Conservation (phyloP, 2,888 invertebrate genomes). For the Oxycera nigricornis region DNA sequence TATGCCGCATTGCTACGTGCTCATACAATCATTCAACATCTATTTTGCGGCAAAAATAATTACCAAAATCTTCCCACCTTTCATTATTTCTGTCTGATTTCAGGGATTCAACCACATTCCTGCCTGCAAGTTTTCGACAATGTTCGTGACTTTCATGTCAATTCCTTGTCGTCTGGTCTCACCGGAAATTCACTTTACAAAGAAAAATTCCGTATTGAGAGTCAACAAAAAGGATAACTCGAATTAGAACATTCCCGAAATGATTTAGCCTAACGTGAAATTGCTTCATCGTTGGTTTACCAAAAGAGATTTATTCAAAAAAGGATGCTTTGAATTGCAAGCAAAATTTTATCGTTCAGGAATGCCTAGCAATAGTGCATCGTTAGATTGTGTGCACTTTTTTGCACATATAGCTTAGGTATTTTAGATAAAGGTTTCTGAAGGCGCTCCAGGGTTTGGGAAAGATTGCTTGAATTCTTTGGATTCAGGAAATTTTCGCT, state of each 20-base stretch:
- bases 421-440: too few relatives aligned
- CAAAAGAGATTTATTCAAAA: constrained; percentile 4
- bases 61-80: not conserved
- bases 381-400: too few relatives aligned
- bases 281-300: constrained; percentile 9
- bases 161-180: not conserved
- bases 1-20: constrained; percentile 2
- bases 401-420: too few relatives aligned
- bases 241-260: not conserved
- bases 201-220: not conserved
- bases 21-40: not conserved
- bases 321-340: not conserved
- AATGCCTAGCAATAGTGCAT: not conserved
- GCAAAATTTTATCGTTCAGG: not conserved
- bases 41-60: not conserved
- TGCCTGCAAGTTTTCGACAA: not conserved
- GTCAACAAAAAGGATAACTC: not conserved
- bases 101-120: not conserved
- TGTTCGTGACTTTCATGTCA: constrained; percentile 13
- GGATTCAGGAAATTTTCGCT: too few relatives aligned
- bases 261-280: not conserved
- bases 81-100: not conserved
- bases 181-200: not conserved
- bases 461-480: too few relatives aligned
- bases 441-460: too few relatives aligned